These are phyloP conservation scores for Macquaria ambigua DNA, from an alignment of 2,113 vertebrate genomes.

Conservation along the genomic window DNA sequence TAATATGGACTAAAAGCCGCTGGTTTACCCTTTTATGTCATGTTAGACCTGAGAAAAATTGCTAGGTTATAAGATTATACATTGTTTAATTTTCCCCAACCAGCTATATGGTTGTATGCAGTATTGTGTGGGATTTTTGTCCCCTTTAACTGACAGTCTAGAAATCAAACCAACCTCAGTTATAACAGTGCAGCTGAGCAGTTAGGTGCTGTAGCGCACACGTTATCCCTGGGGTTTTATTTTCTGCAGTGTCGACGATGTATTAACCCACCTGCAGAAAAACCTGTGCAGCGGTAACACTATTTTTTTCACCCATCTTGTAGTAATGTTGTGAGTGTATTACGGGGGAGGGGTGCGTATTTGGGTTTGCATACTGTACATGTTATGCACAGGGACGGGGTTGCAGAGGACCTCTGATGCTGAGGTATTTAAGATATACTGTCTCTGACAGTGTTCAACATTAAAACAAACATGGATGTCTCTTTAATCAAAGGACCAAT, in stretches of 20 bases:
- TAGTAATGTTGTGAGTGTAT: slow-evolving; percentile 56
- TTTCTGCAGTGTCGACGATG: slow-evolving; percentile 21
- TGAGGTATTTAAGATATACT: slow-evolving; percentile 56
- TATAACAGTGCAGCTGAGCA: slow-evolving; percentile 9
- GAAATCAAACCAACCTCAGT: slow-evolving; percentile 21
- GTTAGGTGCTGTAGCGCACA: not conserved
- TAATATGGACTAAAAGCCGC: slow-evolving; percentile 25
- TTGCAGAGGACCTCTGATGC: slow-evolving; percentile 49
- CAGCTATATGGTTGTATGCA: slow-evolving; percentile 24
- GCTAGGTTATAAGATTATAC: slow-evolving; percentile 3
- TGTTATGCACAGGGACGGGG: slow-evolving; percentile 54
- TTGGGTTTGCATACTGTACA: slow-evolving; percentile 49
- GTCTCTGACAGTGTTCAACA: slow-evolving; percentile 70
- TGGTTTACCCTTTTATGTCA: slow-evolving; percentile 8
- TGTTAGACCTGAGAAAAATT: slow-evolving; percentile 23
- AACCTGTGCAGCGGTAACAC: slow-evolving; percentile 34
- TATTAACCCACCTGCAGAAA: slow-evolving; percentile 46
- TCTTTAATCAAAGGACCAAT: slow-evolving; percentile 51
- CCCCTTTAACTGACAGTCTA: slow-evolving; percentile 30
- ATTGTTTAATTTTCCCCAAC: slow-evolving; percentile 29
- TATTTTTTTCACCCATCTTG: slow-evolving; percentile 50
- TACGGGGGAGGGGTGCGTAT: slow-evolving; percentile 40
- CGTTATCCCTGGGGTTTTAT: slow-evolving; percentile 16
- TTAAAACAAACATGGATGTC: slow-evolving; percentile 53
- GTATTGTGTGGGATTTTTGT: slow-evolving; percentile 45